phyloP scores from a whole-genome alignment of 2,113 vertebrate genomes.

The Xiphophorus hellerii region DNA sequence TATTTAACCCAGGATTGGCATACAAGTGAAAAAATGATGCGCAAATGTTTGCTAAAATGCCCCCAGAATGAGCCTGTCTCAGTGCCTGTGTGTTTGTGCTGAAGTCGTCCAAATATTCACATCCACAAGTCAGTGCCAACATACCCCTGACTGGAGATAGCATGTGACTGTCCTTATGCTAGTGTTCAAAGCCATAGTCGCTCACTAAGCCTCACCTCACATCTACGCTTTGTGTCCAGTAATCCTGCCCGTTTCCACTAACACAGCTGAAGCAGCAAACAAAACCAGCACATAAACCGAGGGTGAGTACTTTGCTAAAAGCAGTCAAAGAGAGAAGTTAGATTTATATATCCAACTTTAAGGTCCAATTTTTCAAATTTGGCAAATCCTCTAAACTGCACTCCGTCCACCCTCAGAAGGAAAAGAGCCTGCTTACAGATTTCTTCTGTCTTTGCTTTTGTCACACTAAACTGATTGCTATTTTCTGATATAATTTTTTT shows the following conservation, averaged over 20 bases:
- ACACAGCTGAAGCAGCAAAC: constrained; percentile 49
- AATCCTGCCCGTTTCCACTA: constrained; percentile 63
- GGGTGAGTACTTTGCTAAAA: constrained; percentile 9
- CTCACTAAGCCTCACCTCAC: constrained; percentile 69
- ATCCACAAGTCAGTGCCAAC: constrained; percentile 69
- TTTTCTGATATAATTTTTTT: too few relatives aligned
- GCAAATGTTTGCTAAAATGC: constrained; percentile 2
- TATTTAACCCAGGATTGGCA: constrained; percentile 1
- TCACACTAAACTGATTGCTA: not conserved
- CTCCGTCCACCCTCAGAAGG: not conserved
- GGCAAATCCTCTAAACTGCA: not conserved
- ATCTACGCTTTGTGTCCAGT: constrained; percentile 61
- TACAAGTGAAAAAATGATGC: constrained; percentile 3
- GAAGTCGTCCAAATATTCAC: constrained; percentile 74
- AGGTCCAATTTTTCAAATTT: not conserved
- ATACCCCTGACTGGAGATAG: constrained; percentile 74
- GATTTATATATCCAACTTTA: constrained; percentile 3
- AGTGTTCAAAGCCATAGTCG: constrained; percentile 67
- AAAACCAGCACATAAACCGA: constrained; percentile 16
- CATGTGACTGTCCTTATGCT: constrained; percentile 79
- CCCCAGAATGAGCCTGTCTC: constrained; percentile 20
- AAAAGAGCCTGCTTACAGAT: not conserved
- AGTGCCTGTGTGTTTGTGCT: constrained; percentile 34
- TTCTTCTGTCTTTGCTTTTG: not conserved
- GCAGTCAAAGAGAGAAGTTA: not conserved